Evolutionary conservation across 2,888 invertebrate species (phyloP).

Genomic region (Biston stratarius): DNA sequence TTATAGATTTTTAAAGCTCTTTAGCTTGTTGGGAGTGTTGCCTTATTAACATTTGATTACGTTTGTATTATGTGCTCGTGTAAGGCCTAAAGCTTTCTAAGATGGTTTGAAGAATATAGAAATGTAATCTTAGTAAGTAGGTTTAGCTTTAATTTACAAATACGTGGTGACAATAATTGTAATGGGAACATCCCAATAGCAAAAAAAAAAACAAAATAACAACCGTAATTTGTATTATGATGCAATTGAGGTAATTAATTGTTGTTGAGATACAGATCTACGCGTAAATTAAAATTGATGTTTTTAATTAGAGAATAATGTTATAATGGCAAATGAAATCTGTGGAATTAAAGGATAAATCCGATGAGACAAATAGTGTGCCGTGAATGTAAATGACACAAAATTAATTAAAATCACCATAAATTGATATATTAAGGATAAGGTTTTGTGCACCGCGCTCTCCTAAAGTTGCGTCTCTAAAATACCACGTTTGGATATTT

Average conservation of each 20-base stretch:
- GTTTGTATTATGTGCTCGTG: too few relatives aligned
- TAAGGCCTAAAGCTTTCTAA: too few relatives aligned
- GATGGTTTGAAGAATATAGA: neutral
- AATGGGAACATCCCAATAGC: neutral
- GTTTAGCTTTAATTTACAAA: neutral
- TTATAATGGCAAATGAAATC: neutral
- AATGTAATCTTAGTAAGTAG: too few relatives aligned
- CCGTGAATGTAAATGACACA: neutral
- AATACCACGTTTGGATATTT: slow-evolving; percentile 58
- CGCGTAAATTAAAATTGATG: slow-evolving; percentile 59
- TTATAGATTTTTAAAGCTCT: too few relatives aligned
- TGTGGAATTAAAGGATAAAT: neutral
- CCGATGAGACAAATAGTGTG: neutral
- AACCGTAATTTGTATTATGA: slow-evolving; percentile 42
- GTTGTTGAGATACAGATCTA: slow-evolving; percentile 67
- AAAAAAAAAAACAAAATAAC: slow-evolving; percentile 23
- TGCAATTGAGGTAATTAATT: slow-evolving; percentile 60
- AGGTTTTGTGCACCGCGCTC: slow-evolving; percentile 28
- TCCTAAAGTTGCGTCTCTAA: slow-evolving; percentile 42
- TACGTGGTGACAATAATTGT: neutral
- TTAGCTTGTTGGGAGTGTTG: too few relatives aligned
- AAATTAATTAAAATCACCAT: slow-evolving; percentile 5
- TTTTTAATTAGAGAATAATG: slow-evolving; percentile 48
- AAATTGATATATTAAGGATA: slow-evolving; percentile 34
- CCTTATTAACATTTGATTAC: too few relatives aligned